phyloP scores from a whole-genome alignment of 2,113 vertebrate species.

The Euleptes europaea region DNA sequence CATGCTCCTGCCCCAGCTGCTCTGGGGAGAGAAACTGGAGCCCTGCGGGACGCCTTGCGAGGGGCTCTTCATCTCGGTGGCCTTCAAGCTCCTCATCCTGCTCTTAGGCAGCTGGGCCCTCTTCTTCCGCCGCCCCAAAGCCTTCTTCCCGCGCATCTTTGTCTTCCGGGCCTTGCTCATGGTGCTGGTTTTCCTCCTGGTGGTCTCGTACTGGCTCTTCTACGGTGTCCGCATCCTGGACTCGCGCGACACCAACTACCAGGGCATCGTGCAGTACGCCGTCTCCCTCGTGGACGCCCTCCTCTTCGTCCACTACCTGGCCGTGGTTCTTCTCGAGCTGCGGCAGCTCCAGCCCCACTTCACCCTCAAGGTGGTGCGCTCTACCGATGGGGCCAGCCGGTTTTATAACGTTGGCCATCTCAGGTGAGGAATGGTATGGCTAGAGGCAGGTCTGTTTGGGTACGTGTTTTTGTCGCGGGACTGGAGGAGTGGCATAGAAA shows the following conservation, averaged over 20 bases:
- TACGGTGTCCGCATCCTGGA: constrained; percentile 89
- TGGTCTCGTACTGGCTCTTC: constrained; percentile 92
- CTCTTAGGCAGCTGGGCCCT: constrained; percentile 92
- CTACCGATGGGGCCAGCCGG: constrained; percentile 87
- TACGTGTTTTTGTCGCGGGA: too few relatives aligned
- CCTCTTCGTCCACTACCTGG: constrained; percentile 92
- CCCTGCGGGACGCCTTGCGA: constrained; percentile 89
- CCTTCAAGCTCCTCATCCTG: constrained; percentile 92
- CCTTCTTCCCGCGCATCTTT: constrained; percentile 86
- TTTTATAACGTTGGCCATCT: constrained; percentile 93
- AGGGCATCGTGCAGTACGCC: constrained; percentile 88
- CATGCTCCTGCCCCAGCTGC: constrained; percentile 88
- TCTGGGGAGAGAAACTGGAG: constrained; percentile 87
- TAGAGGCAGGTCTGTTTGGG: accelerated
- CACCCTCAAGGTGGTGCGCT: constrained; percentile 91
- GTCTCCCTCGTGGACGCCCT: constrained; percentile 90
- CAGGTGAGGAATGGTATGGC: constrained; percentile 72
- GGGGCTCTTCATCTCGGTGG: constrained; percentile 91
- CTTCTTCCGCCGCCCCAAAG: constrained; percentile 88
- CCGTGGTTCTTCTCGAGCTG: constrained; percentile 89
- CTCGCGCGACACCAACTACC: constrained; percentile 82
- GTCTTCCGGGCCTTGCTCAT: constrained; percentile 89
- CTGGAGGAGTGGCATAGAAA: too few relatives aligned
- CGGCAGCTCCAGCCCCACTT: constrained; percentile 92
- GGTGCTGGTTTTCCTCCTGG: constrained; percentile 89